phyloP scores from a whole-genome alignment of 64 coral and sea anemone genomes.

The Actinia equina region DNA sequence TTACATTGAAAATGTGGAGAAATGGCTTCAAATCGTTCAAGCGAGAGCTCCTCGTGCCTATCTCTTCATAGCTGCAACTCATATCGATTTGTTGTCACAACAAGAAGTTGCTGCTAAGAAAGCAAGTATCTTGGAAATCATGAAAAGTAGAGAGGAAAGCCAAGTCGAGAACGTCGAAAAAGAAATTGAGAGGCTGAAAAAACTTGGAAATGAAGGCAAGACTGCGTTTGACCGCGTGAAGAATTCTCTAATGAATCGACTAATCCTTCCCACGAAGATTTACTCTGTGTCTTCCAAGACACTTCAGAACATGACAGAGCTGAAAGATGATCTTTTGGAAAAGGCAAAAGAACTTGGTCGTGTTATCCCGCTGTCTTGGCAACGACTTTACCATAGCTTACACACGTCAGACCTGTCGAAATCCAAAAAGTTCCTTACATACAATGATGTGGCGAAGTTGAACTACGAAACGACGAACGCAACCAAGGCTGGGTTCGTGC shows the following conservation, averaged over 20 bases:
- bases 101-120: background rate
- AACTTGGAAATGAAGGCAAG: background rate
- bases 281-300: slow-evolving; percentile 49
- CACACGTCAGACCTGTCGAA: slow-evolving; percentile 18
- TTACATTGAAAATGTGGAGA: slow-evolving; percentile 30
- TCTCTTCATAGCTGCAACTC: slow-evolving; percentile 33
- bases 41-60: slow-evolving; percentile 45
- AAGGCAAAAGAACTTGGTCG: slow-evolving; percentile 19
- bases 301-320: slow-evolving; percentile 16
- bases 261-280: slow-evolving; percentile 34
- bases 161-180: slow-evolving; percentile 15
- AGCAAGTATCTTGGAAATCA: slow-evolving; percentile 19
- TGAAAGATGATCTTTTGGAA: slow-evolving; percentile 30
- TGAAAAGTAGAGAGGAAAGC: slow-evolving; percentile 12
- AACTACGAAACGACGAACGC: background rate
- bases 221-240: background rate
- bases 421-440: slow-evolving; percentile 40
- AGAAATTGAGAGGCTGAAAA: background rate
- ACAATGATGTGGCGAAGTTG: slow-evolving; percentile 20
- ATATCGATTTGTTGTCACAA: slow-evolving; percentile 11
- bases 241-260: slow-evolving; percentile 13
- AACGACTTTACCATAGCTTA: slow-evolving; percentile 14
- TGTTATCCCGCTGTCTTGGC: slow-evolving; percentile 46
- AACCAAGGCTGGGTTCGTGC: background rate
- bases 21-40: slow-evolving; percentile 42